These are phyloP conservation scores for Andrena dorsata DNA, from an alignment of 2,888 invertebrate genomes.

Conservation along the genomic window DNA sequence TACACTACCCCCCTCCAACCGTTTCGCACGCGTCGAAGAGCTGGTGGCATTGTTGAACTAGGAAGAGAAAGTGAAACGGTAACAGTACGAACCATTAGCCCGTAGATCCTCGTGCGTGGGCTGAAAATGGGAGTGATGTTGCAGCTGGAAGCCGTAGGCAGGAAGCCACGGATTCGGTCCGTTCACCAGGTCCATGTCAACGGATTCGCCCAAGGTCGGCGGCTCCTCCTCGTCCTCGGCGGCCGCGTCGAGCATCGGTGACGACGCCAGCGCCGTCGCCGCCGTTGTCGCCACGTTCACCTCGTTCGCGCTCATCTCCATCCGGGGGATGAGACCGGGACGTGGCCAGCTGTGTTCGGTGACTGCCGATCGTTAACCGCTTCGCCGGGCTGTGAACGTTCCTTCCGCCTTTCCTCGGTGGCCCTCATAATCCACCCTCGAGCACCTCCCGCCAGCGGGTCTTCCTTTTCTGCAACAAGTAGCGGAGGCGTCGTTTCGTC, in stretches of 20 bases:
- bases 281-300: slow-evolving; percentile 53
- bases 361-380: slow-evolving; percentile 75
- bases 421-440: slow-evolving; percentile 72
- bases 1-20: no score
- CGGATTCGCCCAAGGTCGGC: slow-evolving; percentile 63
- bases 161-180: slow-evolving; percentile 92
- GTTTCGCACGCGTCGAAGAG: no score
- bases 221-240: slow-evolving; percentile 68
- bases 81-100: slow-evolving; percentile 81
- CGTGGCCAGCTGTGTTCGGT: slow-evolving; percentile 67
- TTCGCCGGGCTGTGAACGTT: slow-evolving; percentile 81
- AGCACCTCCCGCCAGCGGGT: slow-evolving; percentile 36
- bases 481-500: neutral
- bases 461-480: slow-evolving; percentile 39
- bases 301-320: slow-evolving; percentile 64
- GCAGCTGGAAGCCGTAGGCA: slow-evolving; percentile 90
- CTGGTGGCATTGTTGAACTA: slow-evolving; percentile 19
- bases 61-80: slow-evolving; percentile 51
- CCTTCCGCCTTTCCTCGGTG: slow-evolving; percentile 74
- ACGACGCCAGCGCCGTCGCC: slow-evolving; percentile 61
- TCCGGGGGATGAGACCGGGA: slow-evolving; percentile 37
- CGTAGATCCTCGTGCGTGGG: slow-evolving; percentile 82
- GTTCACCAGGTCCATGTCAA: slow-evolving; percentile 83
- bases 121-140: slow-evolving; percentile 87
- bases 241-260: slow-evolving; percentile 60